phyloP scores from a whole-genome alignment of 2,113 vertebrate genomes.

The Oxyura jamaicensis region DNA sequence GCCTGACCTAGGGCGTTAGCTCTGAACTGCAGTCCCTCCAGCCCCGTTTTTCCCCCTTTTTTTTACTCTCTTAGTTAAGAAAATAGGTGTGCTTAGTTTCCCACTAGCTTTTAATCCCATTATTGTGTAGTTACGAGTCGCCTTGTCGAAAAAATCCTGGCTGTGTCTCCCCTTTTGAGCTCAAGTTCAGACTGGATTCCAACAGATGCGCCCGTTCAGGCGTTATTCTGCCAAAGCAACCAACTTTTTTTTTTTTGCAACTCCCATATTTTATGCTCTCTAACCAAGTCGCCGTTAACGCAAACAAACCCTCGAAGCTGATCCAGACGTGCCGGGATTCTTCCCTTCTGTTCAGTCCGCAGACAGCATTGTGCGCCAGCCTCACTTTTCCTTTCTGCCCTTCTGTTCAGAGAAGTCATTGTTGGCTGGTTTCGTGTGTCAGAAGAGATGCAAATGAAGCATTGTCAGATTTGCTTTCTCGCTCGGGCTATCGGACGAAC shows the following conservation, averaged over 20 bases:
- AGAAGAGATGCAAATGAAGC: conserved; percentile 57
- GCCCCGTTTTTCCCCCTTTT: fast-evolving
- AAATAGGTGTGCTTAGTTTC: neutral
- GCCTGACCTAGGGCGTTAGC: neutral
- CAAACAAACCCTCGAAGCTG: neutral
- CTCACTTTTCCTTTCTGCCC: neutral
- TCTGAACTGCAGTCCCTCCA: fast-evolving
- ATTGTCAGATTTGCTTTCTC: conserved; percentile 45
- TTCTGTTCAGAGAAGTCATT: neutral
- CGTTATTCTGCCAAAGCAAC: neutral
- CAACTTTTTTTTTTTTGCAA: neutral
- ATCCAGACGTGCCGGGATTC: neutral
- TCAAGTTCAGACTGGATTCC: neutral
- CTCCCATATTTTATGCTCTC: neutral
- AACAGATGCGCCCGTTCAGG: neutral
- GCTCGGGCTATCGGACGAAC: neutral
- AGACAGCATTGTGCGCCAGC: conserved; percentile 32
- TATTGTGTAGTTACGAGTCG: neutral
- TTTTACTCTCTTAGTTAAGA: neutral
- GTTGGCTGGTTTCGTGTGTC: conserved; percentile 8
- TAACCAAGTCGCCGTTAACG: neutral
- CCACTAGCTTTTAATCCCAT: neutral
- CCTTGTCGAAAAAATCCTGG: neutral
- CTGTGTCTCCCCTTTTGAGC: neutral
- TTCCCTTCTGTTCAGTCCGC: neutral